Conservation (phyloP, 2,888 invertebrate genomes). For the Erebia ligea region DNA sequence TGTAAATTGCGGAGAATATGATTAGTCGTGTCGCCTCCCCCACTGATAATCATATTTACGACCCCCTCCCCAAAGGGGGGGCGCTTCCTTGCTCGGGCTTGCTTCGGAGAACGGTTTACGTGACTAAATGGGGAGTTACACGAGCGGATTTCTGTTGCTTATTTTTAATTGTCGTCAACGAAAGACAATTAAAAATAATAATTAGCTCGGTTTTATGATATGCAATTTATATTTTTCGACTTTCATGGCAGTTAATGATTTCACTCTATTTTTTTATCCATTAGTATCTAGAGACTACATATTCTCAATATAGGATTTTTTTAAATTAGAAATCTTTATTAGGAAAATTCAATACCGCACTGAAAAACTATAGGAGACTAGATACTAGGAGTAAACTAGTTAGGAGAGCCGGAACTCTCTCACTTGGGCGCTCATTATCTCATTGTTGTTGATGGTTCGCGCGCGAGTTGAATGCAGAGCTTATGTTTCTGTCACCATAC, state of each 20-base stretch:
- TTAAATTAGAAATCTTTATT: too few species aligned
- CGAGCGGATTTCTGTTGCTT: conserved; percentile 17
- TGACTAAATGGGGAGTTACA: conserved; percentile 23
- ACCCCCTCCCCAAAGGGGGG: conserved; percentile 54
- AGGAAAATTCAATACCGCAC: too few species aligned
- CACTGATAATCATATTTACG: conserved; percentile 82
- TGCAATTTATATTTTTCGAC: too few species aligned
- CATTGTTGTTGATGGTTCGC: too few species aligned
- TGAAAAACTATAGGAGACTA: too few species aligned
- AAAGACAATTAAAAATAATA: conserved; percentile 2
- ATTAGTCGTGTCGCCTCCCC: conserved; percentile 81
- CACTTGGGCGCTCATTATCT: too few species aligned
- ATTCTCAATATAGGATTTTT: too few species aligned
- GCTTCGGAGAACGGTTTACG: conserved; percentile 37
- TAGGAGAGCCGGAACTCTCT: too few species aligned
- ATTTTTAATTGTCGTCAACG: conserved; percentile 12
- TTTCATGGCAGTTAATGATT: background rate
- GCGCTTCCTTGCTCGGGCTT: conserved; percentile 48
- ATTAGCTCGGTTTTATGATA: background rate
- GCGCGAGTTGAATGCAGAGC: too few species aligned
- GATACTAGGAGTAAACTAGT: too few species aligned
- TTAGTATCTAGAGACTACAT: background rate
- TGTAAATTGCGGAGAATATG: conserved; percentile 83
- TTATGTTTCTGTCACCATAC: too few species aligned
- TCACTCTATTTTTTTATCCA: too few species aligned